phyloP scores from a whole-genome alignment of 2,888 invertebrate genomes.

The Eulithis prunata region DNA sequence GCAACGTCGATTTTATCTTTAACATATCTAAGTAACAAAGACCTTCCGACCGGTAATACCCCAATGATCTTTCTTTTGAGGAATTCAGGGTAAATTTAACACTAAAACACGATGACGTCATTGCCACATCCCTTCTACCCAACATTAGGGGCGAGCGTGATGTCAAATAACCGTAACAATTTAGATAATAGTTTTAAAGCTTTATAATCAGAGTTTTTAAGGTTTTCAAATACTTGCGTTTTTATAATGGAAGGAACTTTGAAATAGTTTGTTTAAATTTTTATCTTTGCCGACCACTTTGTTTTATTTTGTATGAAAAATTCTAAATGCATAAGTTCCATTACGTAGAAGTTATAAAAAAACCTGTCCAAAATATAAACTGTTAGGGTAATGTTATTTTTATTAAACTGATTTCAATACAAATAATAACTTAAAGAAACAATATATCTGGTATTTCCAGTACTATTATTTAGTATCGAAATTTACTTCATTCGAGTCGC shows the following conservation, averaged over 20 bases:
- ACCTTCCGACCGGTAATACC: constrained; percentile 38
- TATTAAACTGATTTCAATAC: too few relatives aligned
- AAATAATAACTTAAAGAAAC: too few relatives aligned
- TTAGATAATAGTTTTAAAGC: constrained; percentile 23
- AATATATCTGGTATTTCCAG: too few relatives aligned
- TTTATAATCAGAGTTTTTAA: constrained; percentile 1
- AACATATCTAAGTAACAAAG: neutral
- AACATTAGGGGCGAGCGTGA: constrained; percentile 19
- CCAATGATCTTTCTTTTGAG: constrained; percentile 32
- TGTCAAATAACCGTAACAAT: constrained; percentile 23
- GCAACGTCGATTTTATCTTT: too few relatives aligned
- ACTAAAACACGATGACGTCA: constrained; percentile 45
- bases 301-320: too few relatives aligned
- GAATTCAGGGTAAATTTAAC: constrained; percentile 44
- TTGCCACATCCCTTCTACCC: constrained; percentile 31
- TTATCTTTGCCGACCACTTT: too few relatives aligned
- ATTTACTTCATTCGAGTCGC: constrained; percentile 2
- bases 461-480: too few relatives aligned
- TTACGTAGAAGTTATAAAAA: too few relatives aligned
- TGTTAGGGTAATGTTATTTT: too few relatives aligned
- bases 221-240: neutral
- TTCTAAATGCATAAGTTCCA: too few relatives aligned
- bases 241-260: constrained; percentile 14
- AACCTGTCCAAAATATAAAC: too few relatives aligned
- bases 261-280: neutral